Evolutionary conservation across 2,888 invertebrate genomes (phyloP), one percentile per base, ranked within the genome.

Genomic region (Pycnomerus fuliginosus): DNA sequence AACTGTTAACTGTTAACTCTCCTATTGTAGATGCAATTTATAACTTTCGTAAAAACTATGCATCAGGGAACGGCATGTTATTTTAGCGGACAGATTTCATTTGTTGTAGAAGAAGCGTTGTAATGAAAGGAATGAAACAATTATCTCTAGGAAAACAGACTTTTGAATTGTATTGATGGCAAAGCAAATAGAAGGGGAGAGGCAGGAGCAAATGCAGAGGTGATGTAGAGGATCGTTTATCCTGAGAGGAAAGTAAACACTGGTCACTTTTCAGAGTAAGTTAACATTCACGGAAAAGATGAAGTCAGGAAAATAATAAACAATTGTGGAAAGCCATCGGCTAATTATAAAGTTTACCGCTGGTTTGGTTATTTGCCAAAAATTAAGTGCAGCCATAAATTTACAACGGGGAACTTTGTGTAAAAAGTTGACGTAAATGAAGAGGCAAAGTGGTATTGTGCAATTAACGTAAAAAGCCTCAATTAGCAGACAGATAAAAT

Each of bases 401-500:
- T 29, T 29, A 40, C 33, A 39, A 39, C 31, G 38, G 29, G 11
- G 16, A 39, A 36, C 22, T 39, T 24, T 40, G 40, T 40, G 14
- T 15, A 16, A 23, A 31, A 30, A 39, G 30, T 23, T 14, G 15
- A 30, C 23, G 23, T 15, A 15, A 17, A 38, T 30, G 30, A 30
- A 28, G 31, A 38, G 22, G 30, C 20, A 12, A 22, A 33, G 20
- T 33, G 40, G 32, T 33, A 25, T 40, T 40, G 40, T 27, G 33
- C 15, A 40, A 40, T 33, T 40, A 33, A 32, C 31, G 32, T 14
- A 33, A 40, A 40, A 40, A 40, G 40, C 33, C 28, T 40, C 28
- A 40, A 40, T 40, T 40, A 40, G 40, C 40, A 27, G 23, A 39
- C 25, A 32, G 28, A 40, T 40, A 40, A 40, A 40, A 40, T 20